A percentile compares a stretch with the other conserved stretches of the same genome.
These are phyloP conservation scores for Rhimphoctona megacephalus DNA, from an alignment of 2,888 invertebrate genomes.

Conservation along the genomic window DNA sequence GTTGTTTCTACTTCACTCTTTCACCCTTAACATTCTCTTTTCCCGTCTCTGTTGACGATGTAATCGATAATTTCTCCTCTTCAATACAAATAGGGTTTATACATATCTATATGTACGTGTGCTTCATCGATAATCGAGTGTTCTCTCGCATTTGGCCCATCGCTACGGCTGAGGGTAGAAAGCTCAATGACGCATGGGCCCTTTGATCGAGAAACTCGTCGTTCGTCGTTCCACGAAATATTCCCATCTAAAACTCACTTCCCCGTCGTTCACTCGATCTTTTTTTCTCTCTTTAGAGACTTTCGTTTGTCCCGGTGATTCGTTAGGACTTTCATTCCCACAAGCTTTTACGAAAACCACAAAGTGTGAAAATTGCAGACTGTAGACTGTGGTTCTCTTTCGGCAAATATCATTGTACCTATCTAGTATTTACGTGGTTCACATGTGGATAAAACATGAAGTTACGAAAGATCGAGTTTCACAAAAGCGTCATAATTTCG, in stretches of 20 bases:
- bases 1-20: conserved; percentile 22
- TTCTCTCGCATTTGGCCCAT: conserved; percentile 35
- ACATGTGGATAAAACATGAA: not conserved
- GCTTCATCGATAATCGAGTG: conserved; percentile 46
- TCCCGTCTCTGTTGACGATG: conserved; percentile 37
- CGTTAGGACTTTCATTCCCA: conserved; percentile 25
- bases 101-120: not conserved
- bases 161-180: conserved; percentile 34
- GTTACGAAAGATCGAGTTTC: not conserved
- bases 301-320: not conserved
- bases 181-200: conserved; percentile 29
- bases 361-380: conserved; percentile 18
- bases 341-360: conserved; percentile 7
- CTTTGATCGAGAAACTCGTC: conserved; percentile 66
- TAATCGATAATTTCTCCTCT: conserved; percentile 60
- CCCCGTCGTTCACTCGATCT: conserved; percentile 20
- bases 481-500: not conserved
- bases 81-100: not conserved
- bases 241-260: conserved; percentile 61
- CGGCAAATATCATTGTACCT: not conserved
- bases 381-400: not conserved
- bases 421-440: not conserved
- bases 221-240: conserved; percentile 50
- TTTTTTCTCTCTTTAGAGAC: conserved; percentile 14
- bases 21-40: conserved; percentile 8